Evolutionary conservation across 37 sponge, comb jelly and placozoan genomes (phyloP).

Genomic region (Halisarca cf. caerulea): DNA sequence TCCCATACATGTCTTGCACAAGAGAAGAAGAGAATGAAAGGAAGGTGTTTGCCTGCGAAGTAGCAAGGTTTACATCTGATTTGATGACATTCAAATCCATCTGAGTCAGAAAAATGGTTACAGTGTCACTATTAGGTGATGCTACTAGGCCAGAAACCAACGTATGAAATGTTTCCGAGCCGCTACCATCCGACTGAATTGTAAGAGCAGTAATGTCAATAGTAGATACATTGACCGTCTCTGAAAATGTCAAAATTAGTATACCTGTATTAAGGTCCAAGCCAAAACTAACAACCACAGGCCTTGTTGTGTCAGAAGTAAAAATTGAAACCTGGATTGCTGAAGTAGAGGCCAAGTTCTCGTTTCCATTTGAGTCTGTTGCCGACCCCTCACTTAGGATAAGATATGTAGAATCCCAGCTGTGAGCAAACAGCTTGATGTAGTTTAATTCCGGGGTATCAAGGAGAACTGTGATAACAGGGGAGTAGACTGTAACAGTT

Average conservation of each 20-base stretch:
- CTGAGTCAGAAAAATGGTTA: slow-evolving; percentile 56
- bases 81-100: slow-evolving; percentile 84
- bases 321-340: slow-evolving; percentile 60
- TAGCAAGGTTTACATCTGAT: slow-evolving; percentile 51
- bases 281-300: slow-evolving; percentile 67
- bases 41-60: slow-evolving; percentile 57
- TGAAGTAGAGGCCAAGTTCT: slow-evolving; percentile 34
- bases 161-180: slow-evolving; percentile 27
- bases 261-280: slow-evolving; percentile 72
- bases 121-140: slow-evolving; percentile 23
- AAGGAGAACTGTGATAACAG: slow-evolving; percentile 32
- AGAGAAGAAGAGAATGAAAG: slow-evolving; percentile 45
- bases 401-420: slow-evolving; percentile 49
- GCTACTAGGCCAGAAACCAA: slow-evolving; percentile 27
- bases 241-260: slow-evolving; percentile 77
- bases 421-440: slow-evolving; percentile 71
- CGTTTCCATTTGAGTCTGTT: slow-evolving; percentile 66
- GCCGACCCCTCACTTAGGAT: slow-evolving; percentile 44
- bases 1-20: slow-evolving; percentile 71
- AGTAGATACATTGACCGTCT: slow-evolving; percentile 63
- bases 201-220: slow-evolving; percentile 45
- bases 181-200: slow-evolving; percentile 18
- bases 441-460: slow-evolving; percentile 68
- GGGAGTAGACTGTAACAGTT: slow-evolving; percentile 27
- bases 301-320: slow-evolving; percentile 54